Evolutionary conservation across 1,140 invertebrate genomes (phyloP).

Genomic region (Drosophila sturtevanti): DNA sequence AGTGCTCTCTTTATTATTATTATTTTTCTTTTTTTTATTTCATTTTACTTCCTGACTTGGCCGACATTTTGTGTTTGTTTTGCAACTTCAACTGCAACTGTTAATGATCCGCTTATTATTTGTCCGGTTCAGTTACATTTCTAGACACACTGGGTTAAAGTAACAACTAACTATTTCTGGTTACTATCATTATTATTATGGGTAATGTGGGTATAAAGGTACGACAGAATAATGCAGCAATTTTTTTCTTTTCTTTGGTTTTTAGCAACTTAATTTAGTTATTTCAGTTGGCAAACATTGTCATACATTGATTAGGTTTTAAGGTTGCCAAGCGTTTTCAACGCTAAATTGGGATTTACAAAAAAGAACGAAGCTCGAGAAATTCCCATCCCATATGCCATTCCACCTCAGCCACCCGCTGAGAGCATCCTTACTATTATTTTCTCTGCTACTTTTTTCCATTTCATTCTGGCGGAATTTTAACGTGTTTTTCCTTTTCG

Average conservation of each 20-base stretch:
- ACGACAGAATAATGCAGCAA: background rate
- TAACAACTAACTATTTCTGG: background rate
- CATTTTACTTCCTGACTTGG: background rate
- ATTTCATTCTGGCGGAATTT: background rate
- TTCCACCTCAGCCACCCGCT: background rate
- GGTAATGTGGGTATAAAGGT: background rate
- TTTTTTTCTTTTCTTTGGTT: background rate
- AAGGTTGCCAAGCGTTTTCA: background rate
- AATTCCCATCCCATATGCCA: background rate
- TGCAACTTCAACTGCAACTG: background rate
- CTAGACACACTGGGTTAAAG: background rate
- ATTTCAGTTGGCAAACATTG: slow-evolving; percentile 1
- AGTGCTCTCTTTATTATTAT: too few relatives aligned
- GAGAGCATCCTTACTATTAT: background rate
- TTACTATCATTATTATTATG: background rate
- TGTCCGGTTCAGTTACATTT: background rate
- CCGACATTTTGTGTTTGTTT: background rate
- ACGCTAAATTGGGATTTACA: background rate
- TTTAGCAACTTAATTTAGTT: background rate
- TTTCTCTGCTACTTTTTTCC: background rate
- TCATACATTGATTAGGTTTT: slow-evolving; percentile 4
- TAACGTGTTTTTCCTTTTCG: background rate
- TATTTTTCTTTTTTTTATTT: slow-evolving; percentile 1
- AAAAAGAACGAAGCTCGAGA: background rate
- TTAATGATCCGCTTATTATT: slow-evolving; percentile 13